Evolutionary conservation across 2,888 invertebrate species (phyloP).

Genomic region (Brachyopa scutellaris): DNA sequence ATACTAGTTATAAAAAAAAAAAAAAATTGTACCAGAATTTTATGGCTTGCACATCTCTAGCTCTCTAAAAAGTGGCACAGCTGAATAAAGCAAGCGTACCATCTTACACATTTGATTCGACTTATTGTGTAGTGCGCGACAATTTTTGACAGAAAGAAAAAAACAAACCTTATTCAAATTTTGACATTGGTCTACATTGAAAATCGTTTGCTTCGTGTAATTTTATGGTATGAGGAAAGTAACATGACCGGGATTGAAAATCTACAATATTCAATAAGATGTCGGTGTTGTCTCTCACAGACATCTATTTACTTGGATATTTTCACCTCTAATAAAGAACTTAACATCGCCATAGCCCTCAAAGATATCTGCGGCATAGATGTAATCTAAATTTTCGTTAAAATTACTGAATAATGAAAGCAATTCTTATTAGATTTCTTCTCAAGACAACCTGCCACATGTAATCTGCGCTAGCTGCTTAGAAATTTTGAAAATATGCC

Average conservation of each 20-base stretch:
- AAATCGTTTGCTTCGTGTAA: no score
- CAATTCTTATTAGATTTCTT: neutral
- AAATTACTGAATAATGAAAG: neutral
- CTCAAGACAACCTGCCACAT: neutral
- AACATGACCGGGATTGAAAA: no score
- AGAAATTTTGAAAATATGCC: neutral
- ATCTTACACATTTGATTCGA: no score
- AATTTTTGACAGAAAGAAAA: no score
- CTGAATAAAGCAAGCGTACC: no score
- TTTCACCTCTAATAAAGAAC: neutral
- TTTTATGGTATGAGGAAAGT: no score
- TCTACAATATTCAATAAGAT: no score
- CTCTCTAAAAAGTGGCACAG: neutral
- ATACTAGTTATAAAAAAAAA: no score
- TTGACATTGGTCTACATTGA: no score
- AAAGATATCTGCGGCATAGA: conserved; percentile 29
- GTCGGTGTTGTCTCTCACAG: conserved; percentile 38
- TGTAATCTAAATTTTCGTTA: neutral
- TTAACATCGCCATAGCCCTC: neutral
- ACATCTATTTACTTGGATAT: neutral
- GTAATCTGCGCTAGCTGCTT: conserved; percentile 23
- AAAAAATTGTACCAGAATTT: conserved; percentile 1
- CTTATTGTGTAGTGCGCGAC: no score
- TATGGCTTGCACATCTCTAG: neutral
- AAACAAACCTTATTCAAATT: no score